Base-by-base conservation (phyloP, 2,113 vertebrate genomes). In the Dryoscopus gambensis region DNA sequence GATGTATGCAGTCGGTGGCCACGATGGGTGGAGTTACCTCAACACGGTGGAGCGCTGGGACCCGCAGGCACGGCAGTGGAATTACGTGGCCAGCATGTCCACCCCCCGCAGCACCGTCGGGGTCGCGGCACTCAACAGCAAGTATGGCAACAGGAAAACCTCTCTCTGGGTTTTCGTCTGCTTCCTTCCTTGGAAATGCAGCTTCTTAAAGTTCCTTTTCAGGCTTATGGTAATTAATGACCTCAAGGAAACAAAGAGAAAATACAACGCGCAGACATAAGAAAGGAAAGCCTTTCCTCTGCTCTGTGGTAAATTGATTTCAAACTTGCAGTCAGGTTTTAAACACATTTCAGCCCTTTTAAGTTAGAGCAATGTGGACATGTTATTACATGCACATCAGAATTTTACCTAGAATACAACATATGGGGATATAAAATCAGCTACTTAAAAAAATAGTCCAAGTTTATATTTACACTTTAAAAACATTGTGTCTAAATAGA, bases 31-130 rank as follows among this genome's bases (percentile, higher is more conserved):
- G 99, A 99, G 99, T 90, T 99, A 99, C 95, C 98, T 99, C 44
- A 99, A 99, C 95, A 99, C 99, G 0, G 99, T 99, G 87, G 99
- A 99, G 89, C 98, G 99, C 95, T 99, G 99, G 99, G 99, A 99
- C 95, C 99, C 99, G 2, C 99, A 99, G 91, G 99, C 99, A 17
- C 97, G 98, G 49, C 99, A 99, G 94, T 99, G 99, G 99, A 99
- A 99, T 96, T 99, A 99, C 0, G 99, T 99, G 90, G 99, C 99
- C 74, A 99, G 99, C 95, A 99, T 99, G 99, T 99, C 99, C 35
- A 99, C 99, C 9, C 99, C 99, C 4, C 98, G 99, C 93, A 99
- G 99, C 97, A 99, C 99, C 17, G 99, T 99, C 35, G 99, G 99
- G 53, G 99, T 99, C 35, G 99, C 98, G 5, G 98, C 99, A 2